Conservation (phyloP, 2,113 vertebrate genomes). For the Pygoscelis adeliae region DNA sequence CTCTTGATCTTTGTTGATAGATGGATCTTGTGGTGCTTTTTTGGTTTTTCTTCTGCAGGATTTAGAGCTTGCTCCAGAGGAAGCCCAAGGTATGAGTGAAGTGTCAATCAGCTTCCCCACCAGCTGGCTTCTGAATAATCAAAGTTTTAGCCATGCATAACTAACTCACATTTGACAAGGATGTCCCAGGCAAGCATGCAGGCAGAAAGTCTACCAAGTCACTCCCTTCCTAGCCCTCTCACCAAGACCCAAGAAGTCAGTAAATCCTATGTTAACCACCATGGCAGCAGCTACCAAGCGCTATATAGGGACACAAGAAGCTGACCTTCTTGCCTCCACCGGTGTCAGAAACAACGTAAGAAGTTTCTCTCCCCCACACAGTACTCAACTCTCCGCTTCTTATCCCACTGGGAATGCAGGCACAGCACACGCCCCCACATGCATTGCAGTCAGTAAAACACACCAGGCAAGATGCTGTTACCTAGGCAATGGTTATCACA, state of each 20-base stretch:
- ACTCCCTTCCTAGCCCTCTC: neutral
- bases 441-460: constrained; percentile 25
- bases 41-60: neutral
- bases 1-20: neutral
- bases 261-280: neutral
- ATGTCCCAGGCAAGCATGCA: fast-evolving
- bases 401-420: constrained; percentile 61
- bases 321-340: neutral
- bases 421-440: constrained; percentile 56
- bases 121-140: neutral
- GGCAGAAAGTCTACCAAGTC: neutral
- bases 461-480: constrained; percentile 59
- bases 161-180: neutral
- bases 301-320: neutral
- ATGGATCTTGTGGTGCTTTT: neutral
- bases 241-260: neutral
- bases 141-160: neutral
- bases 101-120: neutral
- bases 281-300: neutral
- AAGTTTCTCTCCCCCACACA: constrained; percentile 44
- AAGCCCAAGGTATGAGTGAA: neutral
- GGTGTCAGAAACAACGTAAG: neutral
- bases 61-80: neutral
- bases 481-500: constrained; percentile 64
- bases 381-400: neutral